phyloP scores from a whole-genome alignment of 2,888 invertebrate species.

The Prosopocoilus inquinatus region DNA sequence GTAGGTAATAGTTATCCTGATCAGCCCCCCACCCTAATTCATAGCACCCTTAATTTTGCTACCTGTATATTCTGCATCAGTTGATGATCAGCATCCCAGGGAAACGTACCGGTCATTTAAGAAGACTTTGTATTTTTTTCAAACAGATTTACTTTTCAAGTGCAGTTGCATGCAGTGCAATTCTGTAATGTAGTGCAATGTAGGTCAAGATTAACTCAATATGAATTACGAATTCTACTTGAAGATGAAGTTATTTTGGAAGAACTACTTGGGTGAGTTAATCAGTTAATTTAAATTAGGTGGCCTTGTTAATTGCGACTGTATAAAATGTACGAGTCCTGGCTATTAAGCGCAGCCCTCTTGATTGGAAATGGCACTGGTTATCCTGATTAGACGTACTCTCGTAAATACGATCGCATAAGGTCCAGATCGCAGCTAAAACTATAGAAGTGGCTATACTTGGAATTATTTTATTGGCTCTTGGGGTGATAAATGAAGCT shows the following conservation, averaged over 20 bases:
- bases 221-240: conserved; percentile 38
- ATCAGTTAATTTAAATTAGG: conserved; percentile 1
- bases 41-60: conserved; percentile 34
- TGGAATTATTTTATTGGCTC: conserved; percentile 52
- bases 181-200: too few relatives aligned
- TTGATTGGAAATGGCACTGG: conserved; percentile 48
- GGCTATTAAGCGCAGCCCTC: conserved; percentile 46
- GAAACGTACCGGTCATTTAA: neutral
- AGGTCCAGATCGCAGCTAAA: conserved; percentile 43
- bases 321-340: conserved; percentile 28
- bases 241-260: conserved; percentile 40
- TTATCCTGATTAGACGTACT: conserved; percentile 43
- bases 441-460: conserved; percentile 44
- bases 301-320: conserved; percentile 27
- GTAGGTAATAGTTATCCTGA: conserved; percentile 35
- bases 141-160: neutral
- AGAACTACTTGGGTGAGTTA: conserved; percentile 38
- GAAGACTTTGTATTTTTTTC: conserved; percentile 8
- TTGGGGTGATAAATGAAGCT: conserved; percentile 51
- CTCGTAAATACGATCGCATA: conserved; percentile 41
- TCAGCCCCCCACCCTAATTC: conserved; percentile 30
- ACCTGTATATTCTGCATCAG: conserved; percentile 33
- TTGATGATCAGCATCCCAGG: conserved; percentile 30
- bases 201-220: conserved; percentile 3
- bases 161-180: too few relatives aligned